These are phyloP conservation scores for Erebia aethiops DNA, from an alignment of 2,888 invertebrate genomes.

Conservation along the genomic window DNA sequence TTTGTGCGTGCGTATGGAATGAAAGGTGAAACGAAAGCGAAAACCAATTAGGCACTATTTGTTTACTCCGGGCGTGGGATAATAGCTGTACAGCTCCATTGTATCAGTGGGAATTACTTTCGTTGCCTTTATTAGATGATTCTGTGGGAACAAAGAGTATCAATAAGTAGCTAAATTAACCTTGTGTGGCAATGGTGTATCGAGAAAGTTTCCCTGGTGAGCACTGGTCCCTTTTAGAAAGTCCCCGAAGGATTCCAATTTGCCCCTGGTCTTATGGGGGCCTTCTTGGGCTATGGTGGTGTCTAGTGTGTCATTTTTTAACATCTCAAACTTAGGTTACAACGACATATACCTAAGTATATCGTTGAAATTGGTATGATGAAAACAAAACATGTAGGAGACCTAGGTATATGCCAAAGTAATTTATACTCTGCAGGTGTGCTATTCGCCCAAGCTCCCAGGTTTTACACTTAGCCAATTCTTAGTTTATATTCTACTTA, in stretches of 20 bases:
- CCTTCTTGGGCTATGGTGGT: no score
- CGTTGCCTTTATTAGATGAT: slow-evolving; percentile 29
- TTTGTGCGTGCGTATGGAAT: slow-evolving; percentile 23
- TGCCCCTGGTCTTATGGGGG: no score
- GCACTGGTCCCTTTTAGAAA: no score
- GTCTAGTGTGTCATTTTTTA: no score
- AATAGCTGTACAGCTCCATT: slow-evolving; percentile 26
- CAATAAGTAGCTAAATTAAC: not conserved
- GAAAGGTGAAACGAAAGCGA: slow-evolving; percentile 37
- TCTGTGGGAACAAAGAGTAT: slow-evolving; percentile 20
- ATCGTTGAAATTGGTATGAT: no score
- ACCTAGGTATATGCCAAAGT: no score
- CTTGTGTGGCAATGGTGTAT: not conserved
- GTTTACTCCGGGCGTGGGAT: slow-evolving; percentile 36
- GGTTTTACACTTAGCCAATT: not conserved
- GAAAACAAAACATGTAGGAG: no score
- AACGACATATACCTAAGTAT: no score
- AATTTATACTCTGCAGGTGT: no score
- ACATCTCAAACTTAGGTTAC: not conserved
- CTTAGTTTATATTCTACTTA: not conserved
- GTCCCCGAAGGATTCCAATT: no score
- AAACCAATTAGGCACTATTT: slow-evolving; percentile 28
- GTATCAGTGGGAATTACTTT: slow-evolving; percentile 32
- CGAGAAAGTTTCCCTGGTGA: no score
- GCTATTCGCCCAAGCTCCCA: not conserved